Evolutionary conservation across 1,140 invertebrate species (phyloP).

Genomic region (Drosophila insularis): DNA sequence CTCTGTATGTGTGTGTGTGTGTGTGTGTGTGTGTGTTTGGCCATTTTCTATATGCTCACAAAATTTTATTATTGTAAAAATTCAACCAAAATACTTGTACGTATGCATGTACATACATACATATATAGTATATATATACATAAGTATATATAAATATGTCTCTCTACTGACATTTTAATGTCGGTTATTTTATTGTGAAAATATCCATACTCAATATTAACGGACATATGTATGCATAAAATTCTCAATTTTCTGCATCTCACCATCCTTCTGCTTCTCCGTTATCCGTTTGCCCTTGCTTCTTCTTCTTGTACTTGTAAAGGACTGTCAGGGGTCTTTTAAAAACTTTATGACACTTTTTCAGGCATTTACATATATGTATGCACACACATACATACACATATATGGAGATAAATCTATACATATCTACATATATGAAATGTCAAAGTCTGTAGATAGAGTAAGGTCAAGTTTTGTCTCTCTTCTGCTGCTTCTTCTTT

Average conservation of each 20-base stretch:
- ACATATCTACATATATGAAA: constrained; percentile 41
- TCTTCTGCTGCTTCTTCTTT: constrained; percentile 27
- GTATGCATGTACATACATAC: neutral
- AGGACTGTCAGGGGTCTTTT: constrained; percentile 13
- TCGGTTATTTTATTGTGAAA: constrained; percentile 15
- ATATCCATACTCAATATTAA: constrained; percentile 14
- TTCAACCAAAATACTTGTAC: neutral
- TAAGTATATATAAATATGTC: neutral
- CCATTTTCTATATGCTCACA: constrained; percentile 10
- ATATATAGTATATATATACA: neutral
- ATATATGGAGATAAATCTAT: constrained; percentile 7
- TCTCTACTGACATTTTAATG: constrained; percentile 14
- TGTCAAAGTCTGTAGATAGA: constrained; percentile 39
- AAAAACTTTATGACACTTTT: constrained; percentile 16
- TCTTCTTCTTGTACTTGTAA: constrained; percentile 5
- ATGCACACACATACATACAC: constrained; percentile 10
- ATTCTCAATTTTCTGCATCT: neutral
- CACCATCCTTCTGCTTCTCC: neutral
- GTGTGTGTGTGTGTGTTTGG: constrained; percentile 15
- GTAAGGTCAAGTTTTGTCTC: constrained; percentile 64
- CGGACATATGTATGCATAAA: constrained; percentile 4
- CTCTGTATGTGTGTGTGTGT: too few species aligned
- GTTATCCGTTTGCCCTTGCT: neutral
- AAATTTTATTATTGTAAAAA: constrained; percentile 18
- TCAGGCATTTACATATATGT: neutral